phyloP scores from a whole-genome alignment of 2,113 vertebrate genomes.

The Apeltes quadracus region DNA sequence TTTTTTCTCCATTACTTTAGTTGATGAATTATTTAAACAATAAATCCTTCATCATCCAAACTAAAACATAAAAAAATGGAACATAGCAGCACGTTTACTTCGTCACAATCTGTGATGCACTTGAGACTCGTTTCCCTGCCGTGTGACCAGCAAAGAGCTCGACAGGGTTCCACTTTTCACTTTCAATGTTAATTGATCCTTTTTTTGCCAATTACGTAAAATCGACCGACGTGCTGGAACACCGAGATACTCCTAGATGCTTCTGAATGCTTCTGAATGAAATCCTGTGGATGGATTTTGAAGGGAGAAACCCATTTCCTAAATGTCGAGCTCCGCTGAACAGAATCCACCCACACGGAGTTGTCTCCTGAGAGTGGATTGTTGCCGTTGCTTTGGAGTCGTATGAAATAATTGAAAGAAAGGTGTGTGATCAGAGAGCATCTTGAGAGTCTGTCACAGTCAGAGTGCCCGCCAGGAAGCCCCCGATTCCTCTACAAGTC shows the following conservation, averaged over 20 bases:
- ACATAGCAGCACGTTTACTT: neutral
- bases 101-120: neutral
- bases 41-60: neutral
- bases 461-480: slow-evolving; percentile 6
- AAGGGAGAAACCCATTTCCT: neutral
- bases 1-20: neutral
- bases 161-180: neutral
- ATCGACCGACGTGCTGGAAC: no score
- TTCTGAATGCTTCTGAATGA: no score
- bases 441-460: slow-evolving; percentile 5
- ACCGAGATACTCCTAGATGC: no score
- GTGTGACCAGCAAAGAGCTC: neutral
- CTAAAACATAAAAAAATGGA: no score
- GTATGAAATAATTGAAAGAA: slow-evolving; percentile 42
- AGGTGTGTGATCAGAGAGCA: neutral
- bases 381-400: slow-evolving; percentile 16
- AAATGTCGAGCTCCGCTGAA: no score
- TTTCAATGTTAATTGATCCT: slow-evolving; percentile 4
- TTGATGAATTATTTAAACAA: neutral
- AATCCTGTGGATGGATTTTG: no score
- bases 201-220: slow-evolving; percentile 1
- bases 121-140: neutral
- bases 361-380: no score
- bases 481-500: slow-evolving; percentile 10
- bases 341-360: no score